Conservation (phyloP, 2,113 vertebrate species). For the Ageneiosus marmoratus region DNA sequence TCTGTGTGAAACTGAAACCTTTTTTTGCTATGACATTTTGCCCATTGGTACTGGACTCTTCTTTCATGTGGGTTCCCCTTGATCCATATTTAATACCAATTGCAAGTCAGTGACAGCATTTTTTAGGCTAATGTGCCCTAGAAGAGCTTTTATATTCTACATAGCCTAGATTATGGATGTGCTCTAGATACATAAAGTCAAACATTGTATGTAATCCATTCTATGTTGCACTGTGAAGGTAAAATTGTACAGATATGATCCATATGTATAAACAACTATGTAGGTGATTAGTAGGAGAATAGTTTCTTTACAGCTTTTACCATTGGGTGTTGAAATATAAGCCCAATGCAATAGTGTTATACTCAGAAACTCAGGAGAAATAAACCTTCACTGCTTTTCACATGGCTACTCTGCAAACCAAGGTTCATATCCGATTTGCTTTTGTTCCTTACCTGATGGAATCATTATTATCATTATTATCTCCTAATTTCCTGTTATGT, state of each 20-base stretch:
- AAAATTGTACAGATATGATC: neutral
- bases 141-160: neutral
- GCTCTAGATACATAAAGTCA: neutral
- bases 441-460: conserved; percentile 12
- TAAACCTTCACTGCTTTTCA: neutral
- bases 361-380: neutral
- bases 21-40: neutral
- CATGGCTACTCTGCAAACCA: neutral
- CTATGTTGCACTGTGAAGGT: neutral
- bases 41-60: neutral
- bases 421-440: neutral
- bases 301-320: neutral
- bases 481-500: conserved; percentile 3
- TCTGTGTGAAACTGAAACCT: neutral
- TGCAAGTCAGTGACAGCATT: neutral
- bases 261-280: neutral
- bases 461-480: conserved; percentile 17
- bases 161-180: neutral
- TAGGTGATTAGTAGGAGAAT: neutral
- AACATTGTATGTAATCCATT: neutral
- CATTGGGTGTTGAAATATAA: neutral
- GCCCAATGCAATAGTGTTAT: neutral
- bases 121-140: neutral
- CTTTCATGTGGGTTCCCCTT: neutral
- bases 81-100: conserved; percentile 1